A percentile compares a stretch with the other conserved stretches of the same genome.
Evolutionary conservation across 2,888 invertebrate species (phyloP).

Genomic region (Platycheirus albimanus): DNA sequence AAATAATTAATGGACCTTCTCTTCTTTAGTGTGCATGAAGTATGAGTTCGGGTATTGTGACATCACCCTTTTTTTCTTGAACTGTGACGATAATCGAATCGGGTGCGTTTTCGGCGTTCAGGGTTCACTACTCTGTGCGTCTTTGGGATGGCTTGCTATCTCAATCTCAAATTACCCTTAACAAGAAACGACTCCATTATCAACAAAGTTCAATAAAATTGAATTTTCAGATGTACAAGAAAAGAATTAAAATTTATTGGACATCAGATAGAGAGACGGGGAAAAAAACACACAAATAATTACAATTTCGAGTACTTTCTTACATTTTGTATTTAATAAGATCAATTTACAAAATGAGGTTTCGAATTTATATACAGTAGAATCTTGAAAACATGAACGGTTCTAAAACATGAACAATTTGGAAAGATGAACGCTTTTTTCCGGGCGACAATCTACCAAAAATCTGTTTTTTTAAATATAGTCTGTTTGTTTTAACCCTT

Average conservation of each 20-base stretch:
- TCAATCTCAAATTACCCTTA: conserved; percentile 58
- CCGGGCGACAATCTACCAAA: too few relatives aligned
- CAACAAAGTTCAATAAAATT: conserved; percentile 52
- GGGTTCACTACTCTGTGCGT: background rate
- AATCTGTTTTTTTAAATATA: too few relatives aligned
- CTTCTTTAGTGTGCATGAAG: background rate
- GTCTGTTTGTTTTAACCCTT: too few relatives aligned
- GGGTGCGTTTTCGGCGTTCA: conserved; percentile 3
- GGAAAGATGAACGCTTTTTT: too few relatives aligned
- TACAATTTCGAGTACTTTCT: background rate
- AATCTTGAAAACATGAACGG: too few relatives aligned
- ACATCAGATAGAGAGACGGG: background rate
- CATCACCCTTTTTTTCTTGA: conserved; percentile 43
- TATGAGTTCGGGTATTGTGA: conserved; percentile 7
- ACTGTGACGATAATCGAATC: conserved; percentile 56
- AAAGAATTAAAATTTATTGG: conserved; percentile 59
- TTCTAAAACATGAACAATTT: too few relatives aligned
- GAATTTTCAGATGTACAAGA: conserved; percentile 44
- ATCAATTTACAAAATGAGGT: conserved; percentile 1
- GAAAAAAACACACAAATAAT: background rate
- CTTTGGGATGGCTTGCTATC: conserved; percentile 26
- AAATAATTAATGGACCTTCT: conserved; percentile 58
- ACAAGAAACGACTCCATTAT: conserved; percentile 62
- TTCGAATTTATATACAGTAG: too few relatives aligned
- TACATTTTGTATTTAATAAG: conserved; percentile 5